These are phyloP conservation scores for Eudemis profundana DNA, from an alignment of 2,888 invertebrate species.

Conservation along the genomic window DNA sequence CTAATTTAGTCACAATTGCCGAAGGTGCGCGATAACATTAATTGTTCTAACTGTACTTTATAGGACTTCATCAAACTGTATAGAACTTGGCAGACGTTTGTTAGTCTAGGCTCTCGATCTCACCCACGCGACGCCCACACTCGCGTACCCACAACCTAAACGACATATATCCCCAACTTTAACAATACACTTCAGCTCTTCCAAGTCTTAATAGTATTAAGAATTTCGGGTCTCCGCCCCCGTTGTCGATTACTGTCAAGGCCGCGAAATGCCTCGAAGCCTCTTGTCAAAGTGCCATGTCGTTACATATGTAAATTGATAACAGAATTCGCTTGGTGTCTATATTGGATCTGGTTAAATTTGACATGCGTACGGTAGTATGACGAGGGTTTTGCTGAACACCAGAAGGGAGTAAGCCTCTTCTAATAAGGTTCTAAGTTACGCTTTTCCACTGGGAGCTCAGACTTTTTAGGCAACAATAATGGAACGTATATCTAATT, in stretches of 20 bases:
- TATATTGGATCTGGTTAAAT: constrained; percentile 1
- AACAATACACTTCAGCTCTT: not conserved
- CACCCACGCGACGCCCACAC: constrained; percentile 67
- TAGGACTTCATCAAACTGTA: constrained; percentile 24
- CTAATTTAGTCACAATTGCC: not conserved
- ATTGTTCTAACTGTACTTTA: constrained; percentile 37
- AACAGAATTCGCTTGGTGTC: constrained; percentile 24
- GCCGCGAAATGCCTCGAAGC: constrained; percentile 43
- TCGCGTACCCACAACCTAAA: constrained; percentile 5
- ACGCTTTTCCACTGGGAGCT: too few species aligned
- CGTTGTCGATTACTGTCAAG: constrained; percentile 46
- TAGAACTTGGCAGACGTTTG: constrained; percentile 37
- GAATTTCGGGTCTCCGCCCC: constrained; percentile 47
- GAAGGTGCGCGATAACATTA: constrained; percentile 14
- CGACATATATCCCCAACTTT: not conserved
- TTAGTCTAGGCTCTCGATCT: constrained; percentile 44
- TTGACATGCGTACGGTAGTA: not conserved
- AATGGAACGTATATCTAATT: not conserved
- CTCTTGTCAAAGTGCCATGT: constrained; percentile 38
- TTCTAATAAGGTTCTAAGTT: too few species aligned
- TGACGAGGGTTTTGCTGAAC: not conserved
- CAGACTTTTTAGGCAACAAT: not conserved
- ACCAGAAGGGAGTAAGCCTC: not conserved
- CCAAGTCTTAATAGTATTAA: not conserved
- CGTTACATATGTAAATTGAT: constrained; percentile 43